phyloP scores from a whole-genome alignment of 30 jellyfish, hydroid and myxozoan species.

The Aurelia aurita complex sp. Pacific region DNA sequence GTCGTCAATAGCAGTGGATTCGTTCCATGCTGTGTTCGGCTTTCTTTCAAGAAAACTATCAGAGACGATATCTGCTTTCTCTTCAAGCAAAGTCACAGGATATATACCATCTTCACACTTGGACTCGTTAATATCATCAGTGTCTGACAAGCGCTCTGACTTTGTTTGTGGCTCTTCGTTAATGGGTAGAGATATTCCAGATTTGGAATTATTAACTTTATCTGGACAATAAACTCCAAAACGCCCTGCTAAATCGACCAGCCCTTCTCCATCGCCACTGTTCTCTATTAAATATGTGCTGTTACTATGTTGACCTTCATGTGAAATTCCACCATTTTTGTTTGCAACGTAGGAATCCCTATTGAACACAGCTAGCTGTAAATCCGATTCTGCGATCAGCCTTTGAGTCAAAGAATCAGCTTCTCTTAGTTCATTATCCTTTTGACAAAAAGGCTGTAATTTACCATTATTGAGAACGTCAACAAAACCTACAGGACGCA shows the following conservation, averaged over 20 bases:
- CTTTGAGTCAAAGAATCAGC: constrained; percentile 6
- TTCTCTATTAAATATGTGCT: constrained; percentile 10
- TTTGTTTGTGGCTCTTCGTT: constrained; percentile 10
- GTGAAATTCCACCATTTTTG: constrained; percentile 9
- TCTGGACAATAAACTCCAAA: constrained; percentile 35
- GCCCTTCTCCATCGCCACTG: constrained; percentile 10
- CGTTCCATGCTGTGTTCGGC: constrained; percentile 12
- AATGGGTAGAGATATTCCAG: not conserved
- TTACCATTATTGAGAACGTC: constrained; percentile 29
- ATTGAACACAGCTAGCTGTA: constrained; percentile 9
- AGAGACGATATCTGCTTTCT: constrained; percentile 3
- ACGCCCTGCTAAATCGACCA: constrained; percentile 22
- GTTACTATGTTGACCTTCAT: not conserved
- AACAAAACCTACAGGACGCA: constrained; percentile 50
- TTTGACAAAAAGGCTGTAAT: not conserved
- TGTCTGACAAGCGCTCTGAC: constrained; percentile 19
- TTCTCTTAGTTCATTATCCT: not conserved
- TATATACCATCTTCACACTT: constrained; percentile 4
- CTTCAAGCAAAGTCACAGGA: too few relatives aligned
- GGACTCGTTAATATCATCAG: constrained; percentile 2
- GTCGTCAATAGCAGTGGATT: not conserved
- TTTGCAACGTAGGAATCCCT: constrained; percentile 14
- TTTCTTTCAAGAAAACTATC: constrained; percentile 6
- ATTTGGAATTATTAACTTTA: not conserved
- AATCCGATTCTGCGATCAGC: constrained; percentile 39